A percentile compares a stretch with the other conserved stretches of the same genome.
Evolutionary conservation across 1,140 invertebrate species (phyloP).

Genomic region (Manduca sexta): DNA sequence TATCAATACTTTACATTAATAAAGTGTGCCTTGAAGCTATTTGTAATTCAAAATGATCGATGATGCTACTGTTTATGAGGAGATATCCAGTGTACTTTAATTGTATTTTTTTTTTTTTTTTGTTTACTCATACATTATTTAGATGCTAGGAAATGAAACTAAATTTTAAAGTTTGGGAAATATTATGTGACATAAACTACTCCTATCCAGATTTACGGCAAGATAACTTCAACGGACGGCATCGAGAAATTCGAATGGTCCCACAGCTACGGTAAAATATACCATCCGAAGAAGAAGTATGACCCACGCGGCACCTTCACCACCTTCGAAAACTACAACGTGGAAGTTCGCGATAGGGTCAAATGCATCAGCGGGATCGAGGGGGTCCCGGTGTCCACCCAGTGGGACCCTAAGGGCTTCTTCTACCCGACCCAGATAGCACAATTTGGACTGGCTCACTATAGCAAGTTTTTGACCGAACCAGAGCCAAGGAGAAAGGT

Average conservation of each 20-base stretch:
- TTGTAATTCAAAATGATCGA: too few species aligned
- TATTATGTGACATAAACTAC: not conserved
- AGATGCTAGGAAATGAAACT: too few species aligned
- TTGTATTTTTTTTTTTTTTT: too few species aligned
- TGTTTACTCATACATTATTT: too few species aligned
- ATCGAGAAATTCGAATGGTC: slow-evolving; percentile 92
- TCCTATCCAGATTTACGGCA: slow-evolving; percentile 79
- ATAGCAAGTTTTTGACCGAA: slow-evolving; percentile 94
- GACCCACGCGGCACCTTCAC: slow-evolving; percentile 92
- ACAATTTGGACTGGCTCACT: slow-evolving; percentile 97
- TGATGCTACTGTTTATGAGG: too few species aligned
- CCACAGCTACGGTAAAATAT: slow-evolving; percentile 95
- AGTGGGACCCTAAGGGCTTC: slow-evolving; percentile 95
- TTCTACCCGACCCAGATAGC: slow-evolving; percentile 99
- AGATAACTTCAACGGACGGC: slow-evolving; percentile 80
- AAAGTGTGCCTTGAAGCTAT: too few species aligned
- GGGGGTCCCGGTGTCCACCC: slow-evolving; percentile 94
- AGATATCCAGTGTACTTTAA: too few species aligned
- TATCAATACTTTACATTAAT: too few species aligned
- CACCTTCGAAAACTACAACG: slow-evolving; percentile 98
- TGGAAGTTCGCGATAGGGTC: slow-evolving; percentile 94
- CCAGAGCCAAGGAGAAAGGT: slow-evolving; percentile 80
- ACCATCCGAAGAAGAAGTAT: slow-evolving; percentile 90
- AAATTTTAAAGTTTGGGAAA: too few species aligned
- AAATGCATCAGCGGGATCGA: slow-evolving; percentile 95